Conservation (phyloP, 2,888 invertebrate genomes). For the Agrotis segetum region DNA sequence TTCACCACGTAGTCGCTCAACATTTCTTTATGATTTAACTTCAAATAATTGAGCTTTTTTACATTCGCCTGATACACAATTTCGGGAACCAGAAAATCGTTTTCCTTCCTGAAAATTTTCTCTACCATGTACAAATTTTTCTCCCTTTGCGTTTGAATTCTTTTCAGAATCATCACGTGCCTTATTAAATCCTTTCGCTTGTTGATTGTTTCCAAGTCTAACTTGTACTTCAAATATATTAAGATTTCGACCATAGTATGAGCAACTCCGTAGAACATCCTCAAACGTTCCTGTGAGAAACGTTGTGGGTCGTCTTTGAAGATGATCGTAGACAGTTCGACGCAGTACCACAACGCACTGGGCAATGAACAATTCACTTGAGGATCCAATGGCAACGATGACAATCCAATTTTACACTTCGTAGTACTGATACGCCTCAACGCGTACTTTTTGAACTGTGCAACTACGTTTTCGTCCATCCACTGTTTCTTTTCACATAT, state of each 20-base stretch:
- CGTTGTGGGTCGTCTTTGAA: constrained; percentile 69
- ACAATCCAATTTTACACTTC: constrained; percentile 70
- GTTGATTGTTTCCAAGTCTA: constrained; percentile 64
- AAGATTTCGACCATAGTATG: constrained; percentile 71
- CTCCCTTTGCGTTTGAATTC: constrained; percentile 17
- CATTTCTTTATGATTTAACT: constrained; percentile 32
- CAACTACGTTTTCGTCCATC: constrained; percentile 75
- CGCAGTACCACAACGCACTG: constrained; percentile 75
- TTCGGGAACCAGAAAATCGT: constrained; percentile 70
- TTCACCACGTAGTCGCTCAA: constrained; percentile 15
- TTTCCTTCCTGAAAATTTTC: constrained; percentile 68
- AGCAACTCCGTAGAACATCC: constrained; percentile 66
- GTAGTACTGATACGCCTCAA: constrained; percentile 70
- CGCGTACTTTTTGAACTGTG: constrained; percentile 70
- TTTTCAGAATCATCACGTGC: constrained; percentile 19
- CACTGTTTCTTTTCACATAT: constrained; percentile 74
- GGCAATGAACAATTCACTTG: constrained; percentile 62
- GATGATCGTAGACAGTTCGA: constrained; percentile 70
- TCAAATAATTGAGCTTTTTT: constrained; percentile 68
- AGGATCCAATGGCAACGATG: constrained; percentile 73
- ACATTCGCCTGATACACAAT: constrained; percentile 65
- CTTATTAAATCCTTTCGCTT: constrained; percentile 30
- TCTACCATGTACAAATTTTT: constrained; percentile 43
- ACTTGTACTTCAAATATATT: constrained; percentile 65
- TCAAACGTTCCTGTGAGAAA: constrained; percentile 69